A percentile compares a stretch with the other conserved stretches of the same genome.
These are phyloP conservation scores for Xiphophorus maculatus DNA, from an alignment of 2,113 vertebrate genomes.

Conservation along the genomic window DNA sequence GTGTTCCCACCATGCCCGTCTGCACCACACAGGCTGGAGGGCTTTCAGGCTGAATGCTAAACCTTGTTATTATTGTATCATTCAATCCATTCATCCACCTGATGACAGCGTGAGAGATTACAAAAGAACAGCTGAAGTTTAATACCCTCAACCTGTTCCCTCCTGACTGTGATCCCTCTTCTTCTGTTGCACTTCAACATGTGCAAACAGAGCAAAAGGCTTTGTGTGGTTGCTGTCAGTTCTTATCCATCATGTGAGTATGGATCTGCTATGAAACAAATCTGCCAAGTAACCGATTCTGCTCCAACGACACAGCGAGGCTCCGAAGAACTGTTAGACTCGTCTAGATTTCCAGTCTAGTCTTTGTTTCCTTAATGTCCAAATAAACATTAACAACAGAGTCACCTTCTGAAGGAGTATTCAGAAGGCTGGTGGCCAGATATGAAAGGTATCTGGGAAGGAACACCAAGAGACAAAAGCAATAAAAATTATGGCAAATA, in stretches of 20 bases:
- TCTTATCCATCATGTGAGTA: background rate
- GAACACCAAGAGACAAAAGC: no score
- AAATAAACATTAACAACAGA: no score
- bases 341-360: no score
- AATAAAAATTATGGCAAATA: no score
- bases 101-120: constrained; percentile 38
- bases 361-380: no score
- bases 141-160: constrained; percentile 18
- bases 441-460: no score
- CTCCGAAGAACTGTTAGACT: no score
- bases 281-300: background rate
- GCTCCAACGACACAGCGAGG: background rate
- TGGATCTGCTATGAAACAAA: background rate
- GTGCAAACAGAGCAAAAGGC: constrained; percentile 27
- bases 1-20: constrained; percentile 39
- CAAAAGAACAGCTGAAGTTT: constrained; percentile 37
- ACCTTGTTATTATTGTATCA: constrained; percentile 59
- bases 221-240: no score
- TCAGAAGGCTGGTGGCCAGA: no score
- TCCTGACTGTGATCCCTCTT: constrained; percentile 12
- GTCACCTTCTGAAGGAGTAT: no score
- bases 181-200: background rate
- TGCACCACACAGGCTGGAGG: constrained; percentile 10
- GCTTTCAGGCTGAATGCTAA: constrained; percentile 27
- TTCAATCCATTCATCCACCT: constrained; percentile 39